These are phyloP conservation scores for Drosophila carrolli DNA, from an alignment of 1,140 invertebrate genomes.

Conservation along the genomic window DNA sequence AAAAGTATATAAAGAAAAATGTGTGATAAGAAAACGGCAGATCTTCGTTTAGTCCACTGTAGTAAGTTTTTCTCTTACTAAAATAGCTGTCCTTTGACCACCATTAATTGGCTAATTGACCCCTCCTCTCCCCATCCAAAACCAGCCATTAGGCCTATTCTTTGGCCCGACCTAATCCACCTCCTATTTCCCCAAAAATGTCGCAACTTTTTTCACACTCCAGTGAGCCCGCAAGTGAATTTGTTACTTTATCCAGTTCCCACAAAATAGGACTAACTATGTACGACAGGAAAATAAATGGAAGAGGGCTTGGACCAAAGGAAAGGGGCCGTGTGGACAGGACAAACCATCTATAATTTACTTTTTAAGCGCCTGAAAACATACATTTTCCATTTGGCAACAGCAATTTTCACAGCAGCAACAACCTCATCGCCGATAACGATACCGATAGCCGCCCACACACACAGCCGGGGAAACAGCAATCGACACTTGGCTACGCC, in stretches of 20 bases:
- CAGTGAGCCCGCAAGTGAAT: conserved; percentile 2
- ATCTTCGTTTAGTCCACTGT: neutral
- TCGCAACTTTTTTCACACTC: conserved; percentile 27
- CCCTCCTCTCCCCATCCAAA: neutral
- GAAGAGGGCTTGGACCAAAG: neutral
- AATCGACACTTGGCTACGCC: conserved; percentile 51
- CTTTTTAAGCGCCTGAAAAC: conserved; percentile 58
- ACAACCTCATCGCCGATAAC: conserved; percentile 25
- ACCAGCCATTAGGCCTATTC: neutral
- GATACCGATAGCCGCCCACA: conserved; percentile 38
- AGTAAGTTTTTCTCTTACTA: neutral
- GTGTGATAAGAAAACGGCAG: neutral
- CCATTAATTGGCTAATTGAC: conserved; percentile 28
- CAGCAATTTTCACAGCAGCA: conserved; percentile 37
- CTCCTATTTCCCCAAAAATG: neutral
- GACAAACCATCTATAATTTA: conserved; percentile 54
- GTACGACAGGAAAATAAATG: conserved; percentile 11
- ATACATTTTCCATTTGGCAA: conserved; percentile 67
- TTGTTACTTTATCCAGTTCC: conserved; percentile 25
- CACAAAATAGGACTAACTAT: conserved; percentile 8
- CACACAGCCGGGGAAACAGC: conserved; percentile 12
- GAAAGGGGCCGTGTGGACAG: neutral
- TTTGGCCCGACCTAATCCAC: conserved; percentile 5
- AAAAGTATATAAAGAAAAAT: too few species aligned
- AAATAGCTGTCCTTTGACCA: neutral